Evolutionary conservation across 2,113 vertebrate species (phyloP).

Genomic region (Pterocles orientalis): DNA sequence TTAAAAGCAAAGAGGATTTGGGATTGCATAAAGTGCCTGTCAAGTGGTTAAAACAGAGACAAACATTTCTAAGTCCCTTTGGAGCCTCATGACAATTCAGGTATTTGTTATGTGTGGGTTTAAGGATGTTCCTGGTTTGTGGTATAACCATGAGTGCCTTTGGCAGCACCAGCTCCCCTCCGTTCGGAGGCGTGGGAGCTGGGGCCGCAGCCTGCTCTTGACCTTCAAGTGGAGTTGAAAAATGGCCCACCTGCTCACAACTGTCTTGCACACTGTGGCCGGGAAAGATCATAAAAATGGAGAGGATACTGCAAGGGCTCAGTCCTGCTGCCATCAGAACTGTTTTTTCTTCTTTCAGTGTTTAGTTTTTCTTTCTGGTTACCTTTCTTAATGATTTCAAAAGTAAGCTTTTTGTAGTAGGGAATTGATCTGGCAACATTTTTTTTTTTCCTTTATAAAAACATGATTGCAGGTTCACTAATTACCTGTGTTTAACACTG

Average conservation of each 20-base stretch:
- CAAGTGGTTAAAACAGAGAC: background rate
- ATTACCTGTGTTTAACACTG: background rate
- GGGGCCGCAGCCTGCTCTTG: background rate
- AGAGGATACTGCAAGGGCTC: no score
- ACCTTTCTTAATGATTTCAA: background rate
- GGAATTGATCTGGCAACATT: background rate
- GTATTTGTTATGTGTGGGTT: background rate
- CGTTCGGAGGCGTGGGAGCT: background rate
- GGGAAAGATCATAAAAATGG: background rate
- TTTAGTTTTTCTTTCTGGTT: background rate
- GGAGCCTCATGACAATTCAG: background rate
- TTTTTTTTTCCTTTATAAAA: background rate
- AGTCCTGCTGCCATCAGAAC: background rate
- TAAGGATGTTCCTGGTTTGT: background rate
- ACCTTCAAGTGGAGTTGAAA: background rate
- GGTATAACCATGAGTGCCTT: background rate
- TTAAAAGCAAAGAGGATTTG: background rate
- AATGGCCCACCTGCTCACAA: background rate
- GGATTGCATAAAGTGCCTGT: background rate
- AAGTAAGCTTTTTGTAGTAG: background rate
- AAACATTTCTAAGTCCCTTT: background rate
- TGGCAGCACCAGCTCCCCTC: background rate
- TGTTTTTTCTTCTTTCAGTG: background rate
- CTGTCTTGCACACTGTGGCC: background rate
- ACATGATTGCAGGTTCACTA: background rate